Conservation (phyloP, 2,888 invertebrate genomes). For the Mongoloraphidia duomilia region DNA sequence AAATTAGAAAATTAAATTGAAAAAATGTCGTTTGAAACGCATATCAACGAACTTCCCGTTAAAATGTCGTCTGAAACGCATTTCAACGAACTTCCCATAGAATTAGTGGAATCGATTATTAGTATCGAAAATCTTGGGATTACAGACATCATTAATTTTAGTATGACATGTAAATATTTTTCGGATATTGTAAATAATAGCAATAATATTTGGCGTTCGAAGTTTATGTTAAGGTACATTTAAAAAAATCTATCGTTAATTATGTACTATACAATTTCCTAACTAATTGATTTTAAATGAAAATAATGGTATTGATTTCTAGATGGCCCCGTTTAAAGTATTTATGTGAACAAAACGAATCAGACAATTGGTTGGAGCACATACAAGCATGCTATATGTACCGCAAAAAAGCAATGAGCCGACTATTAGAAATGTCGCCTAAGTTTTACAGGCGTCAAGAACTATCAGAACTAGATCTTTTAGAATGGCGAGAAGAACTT, state of each 20-base stretch:
- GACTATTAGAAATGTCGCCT: slow-evolving; percentile 30
- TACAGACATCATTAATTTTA: slow-evolving; percentile 36
- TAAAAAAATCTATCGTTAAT: slow-evolving; percentile 2
- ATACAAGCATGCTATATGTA: slow-evolving; percentile 23
- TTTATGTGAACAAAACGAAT: slow-evolving; percentile 22
- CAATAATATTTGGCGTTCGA: slow-evolving; percentile 33
- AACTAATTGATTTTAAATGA: too few relatives aligned
- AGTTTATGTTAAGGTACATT: slow-evolving; percentile 30
- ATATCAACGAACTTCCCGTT: too few relatives aligned
- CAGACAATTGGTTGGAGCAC: slow-evolving; percentile 27
- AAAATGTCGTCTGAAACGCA: too few relatives aligned
- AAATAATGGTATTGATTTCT: not conserved
- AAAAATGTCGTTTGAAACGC: too few relatives aligned
- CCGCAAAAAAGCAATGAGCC: slow-evolving; percentile 22
- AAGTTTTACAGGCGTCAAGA: slow-evolving; percentile 32
- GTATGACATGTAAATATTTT: slow-evolving; percentile 36
- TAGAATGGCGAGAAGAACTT: slow-evolving; percentile 29
- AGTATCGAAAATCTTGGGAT: slow-evolving; percentile 18
- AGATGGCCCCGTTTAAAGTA: slow-evolving; percentile 31
- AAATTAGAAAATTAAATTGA: too few relatives aligned
- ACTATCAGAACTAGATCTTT: slow-evolving; percentile 30
- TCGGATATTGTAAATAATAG: slow-evolving; percentile 31
- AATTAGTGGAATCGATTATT: slow-evolving; percentile 26
- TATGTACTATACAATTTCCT: too few relatives aligned
- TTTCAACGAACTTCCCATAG: slow-evolving; percentile 19